These are phyloP conservation scores for Epinotia bilunana DNA, from an alignment of 2,888 invertebrate genomes.

Conservation along the genomic window DNA sequence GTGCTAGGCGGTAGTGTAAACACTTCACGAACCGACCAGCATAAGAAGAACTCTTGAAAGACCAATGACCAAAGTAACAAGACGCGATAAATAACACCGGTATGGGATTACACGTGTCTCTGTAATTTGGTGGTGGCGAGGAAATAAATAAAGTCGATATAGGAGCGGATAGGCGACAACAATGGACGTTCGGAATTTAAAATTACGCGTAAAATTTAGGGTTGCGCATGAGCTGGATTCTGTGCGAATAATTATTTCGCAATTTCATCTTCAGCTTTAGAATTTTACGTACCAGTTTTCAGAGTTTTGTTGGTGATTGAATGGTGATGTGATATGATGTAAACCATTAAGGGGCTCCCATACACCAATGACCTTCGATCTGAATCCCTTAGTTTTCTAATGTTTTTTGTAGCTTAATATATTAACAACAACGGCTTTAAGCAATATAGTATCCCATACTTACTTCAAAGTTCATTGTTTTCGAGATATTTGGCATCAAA, in stretches of 20 bases:
- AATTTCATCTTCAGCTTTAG: background rate
- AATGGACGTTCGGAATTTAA: conserved; percentile 77
- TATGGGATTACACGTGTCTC: conserved; percentile 46
- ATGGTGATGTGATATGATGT: no score
- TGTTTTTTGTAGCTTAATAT: no score
- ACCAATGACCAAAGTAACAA: conserved; percentile 38
- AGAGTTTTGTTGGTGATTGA: background rate
- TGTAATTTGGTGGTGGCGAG: conserved; percentile 54
- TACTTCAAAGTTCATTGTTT: no score
- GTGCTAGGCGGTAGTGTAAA: conserved; percentile 58
- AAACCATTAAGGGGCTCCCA: no score
- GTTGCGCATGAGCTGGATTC: conserved; percentile 53
- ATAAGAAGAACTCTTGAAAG: conserved; percentile 49
- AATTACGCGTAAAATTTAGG: conserved; percentile 74
- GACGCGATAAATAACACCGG: conserved; percentile 40
- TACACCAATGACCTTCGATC: no score
- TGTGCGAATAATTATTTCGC: conserved; percentile 6
- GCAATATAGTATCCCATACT: no score
- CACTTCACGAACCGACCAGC: conserved; percentile 51
- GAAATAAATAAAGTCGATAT: conserved; percentile 73
- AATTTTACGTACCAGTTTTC: background rate
- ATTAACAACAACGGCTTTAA: no score
- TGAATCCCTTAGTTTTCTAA: no score
- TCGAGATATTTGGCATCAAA: no score
- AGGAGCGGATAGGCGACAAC: conserved; percentile 73